Base-by-base conservation (phyloP, 37 sponge, comb jelly and placozoan genomes). In the Petrosia ficiformis region DNA sequence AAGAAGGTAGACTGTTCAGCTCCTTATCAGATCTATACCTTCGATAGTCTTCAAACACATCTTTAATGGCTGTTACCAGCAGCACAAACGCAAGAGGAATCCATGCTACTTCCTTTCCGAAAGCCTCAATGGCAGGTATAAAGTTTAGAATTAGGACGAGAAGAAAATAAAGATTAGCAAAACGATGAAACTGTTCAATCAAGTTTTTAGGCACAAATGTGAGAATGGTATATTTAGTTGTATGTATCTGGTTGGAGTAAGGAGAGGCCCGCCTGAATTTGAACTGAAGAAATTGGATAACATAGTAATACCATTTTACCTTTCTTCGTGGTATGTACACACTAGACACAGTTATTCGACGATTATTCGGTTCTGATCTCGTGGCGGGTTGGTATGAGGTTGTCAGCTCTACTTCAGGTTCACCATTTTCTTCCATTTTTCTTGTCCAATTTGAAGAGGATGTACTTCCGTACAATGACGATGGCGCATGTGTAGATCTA, bases 201-300 rank as follows among this genome's bases (percentile, higher is more conserved):
- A 94, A 71, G 76, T 94, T 94, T 70, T 94, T 94, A 26, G 86
- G 85, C 8, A 94, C 1, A 59, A 94, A 94, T 38, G 80, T 94
- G 56, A 85, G 29, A 38, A 90, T n/a, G 3, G 95, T 94, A 71
- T 94, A 94, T 69, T 94, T 90, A 21, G 86, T 85, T 0, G 91
- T 90, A 28, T 57, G 67, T 1, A 90, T 57, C 19, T 34, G 59
- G 60, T 90, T 90, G 19, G 75, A 68, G 78, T 65, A 58, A 4
- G 87, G 58, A 3, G 81, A 70, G 4, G 76, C 6, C 52, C 73
- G 79, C 30, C 67, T 43, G 21, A 41, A 41, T 22, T 43, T 41
- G 19, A 84, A 39, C 30, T 77, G 70, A 32, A 72, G 84, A 39
- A 84, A 48, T 48, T 19, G 54, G 10, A 10, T 10, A 48, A 48